These are phyloP conservation scores for Phyllostomus discolor DNA, from an alignment of 2,113 vertebrate genomes.

Conservation along the genomic window DNA sequence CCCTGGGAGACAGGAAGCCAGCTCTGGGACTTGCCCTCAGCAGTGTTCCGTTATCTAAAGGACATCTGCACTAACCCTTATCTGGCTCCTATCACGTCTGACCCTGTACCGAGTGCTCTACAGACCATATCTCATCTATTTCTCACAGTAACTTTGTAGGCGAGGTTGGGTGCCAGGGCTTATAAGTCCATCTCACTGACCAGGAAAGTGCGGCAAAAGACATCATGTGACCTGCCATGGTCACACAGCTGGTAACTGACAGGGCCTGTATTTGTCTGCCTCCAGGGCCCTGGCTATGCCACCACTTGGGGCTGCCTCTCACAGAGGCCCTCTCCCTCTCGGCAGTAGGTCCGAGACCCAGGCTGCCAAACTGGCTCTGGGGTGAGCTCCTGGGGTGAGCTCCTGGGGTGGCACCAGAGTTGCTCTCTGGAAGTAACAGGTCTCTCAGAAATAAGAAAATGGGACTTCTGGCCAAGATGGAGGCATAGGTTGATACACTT, in stretches of 20 bases:
- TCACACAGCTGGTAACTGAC: background rate
- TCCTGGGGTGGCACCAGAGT: background rate
- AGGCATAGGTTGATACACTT: too few relatives aligned
- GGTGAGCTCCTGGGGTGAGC: background rate
- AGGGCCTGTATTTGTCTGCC: background rate
- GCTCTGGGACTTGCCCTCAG: background rate
- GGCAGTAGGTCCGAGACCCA: background rate
- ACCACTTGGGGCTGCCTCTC: background rate
- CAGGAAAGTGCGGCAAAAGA: background rate
- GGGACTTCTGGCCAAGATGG: too few relatives aligned
- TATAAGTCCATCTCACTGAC: background rate
- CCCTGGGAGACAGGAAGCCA: background rate
- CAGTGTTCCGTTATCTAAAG: background rate
- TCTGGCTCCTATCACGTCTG: accelerated
- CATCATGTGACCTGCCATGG: background rate
- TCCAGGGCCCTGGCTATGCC: background rate
- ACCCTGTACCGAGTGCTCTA: background rate
- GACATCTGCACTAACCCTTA: background rate
- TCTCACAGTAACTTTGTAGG: background rate
- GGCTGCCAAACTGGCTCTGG: background rate
- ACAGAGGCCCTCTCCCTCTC: background rate
- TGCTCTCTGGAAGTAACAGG: background rate
- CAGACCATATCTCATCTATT: background rate
- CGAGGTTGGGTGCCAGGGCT: background rate
- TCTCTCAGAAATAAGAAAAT: background rate